Evolutionary conservation across 2,113 vertebrate species (phyloP), one percentile per base, ranked within the genome.

Genomic region (Furnarius figulus): DNA sequence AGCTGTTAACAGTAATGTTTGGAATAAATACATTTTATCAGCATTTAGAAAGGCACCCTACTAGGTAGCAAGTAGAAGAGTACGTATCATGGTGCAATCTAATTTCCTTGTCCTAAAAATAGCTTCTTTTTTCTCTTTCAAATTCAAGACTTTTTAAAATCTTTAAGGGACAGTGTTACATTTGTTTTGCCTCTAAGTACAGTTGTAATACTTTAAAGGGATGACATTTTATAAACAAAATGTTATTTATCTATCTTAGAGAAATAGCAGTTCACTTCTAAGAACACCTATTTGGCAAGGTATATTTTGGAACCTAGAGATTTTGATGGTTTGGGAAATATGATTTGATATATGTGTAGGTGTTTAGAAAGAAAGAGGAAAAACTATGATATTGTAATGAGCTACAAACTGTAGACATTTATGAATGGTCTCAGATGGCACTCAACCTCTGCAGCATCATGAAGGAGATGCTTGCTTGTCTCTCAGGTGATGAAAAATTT

Each of bases 21-120:
- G 42, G 59, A 87, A 97, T 93, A 95, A 93, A 95, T 90, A 74
- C 39, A 71, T 93, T 92, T 95, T 93, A 90, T 93, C 86, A 75
- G 47, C 65, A 84, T 90, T 96, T 93, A 89, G 52, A 67, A 56
- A 84, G 76, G 80, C 76, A 86, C 73, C 91, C 86, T 78, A 61
- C 79, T 33, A 77, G 52, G 83, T n/a, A 75, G 52, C 30, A 87
- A 86, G 77, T 31, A 89, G 50, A 85, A 88, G 67, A 89, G 50
- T 71, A 50, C 55, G 92, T 86, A 93, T 82, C 40, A 62, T 46
- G 40, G 20, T 49, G 62, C 78, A 79, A 33, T 70, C 23, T 83
- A 65, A 90, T 87, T 92, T 86, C 22, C 47, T 80, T 77, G 24
- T 47, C 42, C 59, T 80, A 77, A 90, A 86, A 90, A 89, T 68